These are phyloP conservation scores for Typhlomys cinereus DNA, from an alignment of 2,113 vertebrate species.

Conservation along the genomic window DNA sequence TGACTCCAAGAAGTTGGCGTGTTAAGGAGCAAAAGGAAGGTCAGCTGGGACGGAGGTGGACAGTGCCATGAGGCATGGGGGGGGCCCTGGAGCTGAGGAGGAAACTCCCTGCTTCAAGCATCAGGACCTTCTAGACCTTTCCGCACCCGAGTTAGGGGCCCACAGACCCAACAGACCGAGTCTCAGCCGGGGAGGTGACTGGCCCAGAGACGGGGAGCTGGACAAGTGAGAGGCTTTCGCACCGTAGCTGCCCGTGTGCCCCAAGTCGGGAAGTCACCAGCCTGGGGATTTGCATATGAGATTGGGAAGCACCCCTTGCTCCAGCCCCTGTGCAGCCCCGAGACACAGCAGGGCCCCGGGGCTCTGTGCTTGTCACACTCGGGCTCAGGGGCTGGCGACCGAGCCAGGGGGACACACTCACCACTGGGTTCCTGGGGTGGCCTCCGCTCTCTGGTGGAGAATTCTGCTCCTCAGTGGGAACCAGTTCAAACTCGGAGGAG, in stretches of 20 bases:
- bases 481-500: slow-evolving; percentile 92
- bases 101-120: too few species aligned
- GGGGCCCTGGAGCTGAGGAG: too few species aligned
- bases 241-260: not conserved
- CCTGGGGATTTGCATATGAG: slow-evolving; percentile 47
- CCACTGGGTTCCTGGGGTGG: not conserved
- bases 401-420: slow-evolving; percentile 57
- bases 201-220: not conserved
- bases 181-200: not conserved
- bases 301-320: slow-evolving; percentile 35
- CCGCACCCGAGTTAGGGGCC: not conserved
- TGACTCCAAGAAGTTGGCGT: too few species aligned
- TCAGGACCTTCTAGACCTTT: too few species aligned
- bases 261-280: slow-evolving; percentile 42
- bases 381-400: not conserved
- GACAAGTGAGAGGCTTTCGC: slow-evolving; percentile 5
- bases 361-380: not conserved
- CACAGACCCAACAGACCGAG: slow-evolving; percentile 23
- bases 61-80: too few species aligned
- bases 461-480: slow-evolving; percentile 84
- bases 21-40: too few species aligned
- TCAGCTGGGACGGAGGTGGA: too few species aligned
- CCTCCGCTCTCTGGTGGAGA: slow-evolving; percentile 77
- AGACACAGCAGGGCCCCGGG: not conserved
- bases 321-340: not conserved